A percentile compares a stretch with the other conserved stretches of the same genome.
phyloP scores from a whole-genome alignment of 2,888 invertebrate genomes.

The Drosophila cognata region DNA sequence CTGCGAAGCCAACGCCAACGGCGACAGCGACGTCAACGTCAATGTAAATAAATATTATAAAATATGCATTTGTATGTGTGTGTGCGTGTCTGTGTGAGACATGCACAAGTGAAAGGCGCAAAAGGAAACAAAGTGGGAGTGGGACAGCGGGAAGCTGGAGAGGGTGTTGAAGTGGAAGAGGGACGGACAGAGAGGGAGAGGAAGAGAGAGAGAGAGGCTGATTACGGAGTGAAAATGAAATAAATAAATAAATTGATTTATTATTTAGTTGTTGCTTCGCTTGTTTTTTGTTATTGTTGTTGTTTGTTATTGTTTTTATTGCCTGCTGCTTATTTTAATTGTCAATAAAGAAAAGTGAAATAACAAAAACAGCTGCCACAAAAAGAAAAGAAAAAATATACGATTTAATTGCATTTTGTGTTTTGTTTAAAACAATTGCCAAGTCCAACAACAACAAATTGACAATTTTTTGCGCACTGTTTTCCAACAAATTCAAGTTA shows the following conservation, averaged over 20 bases:
- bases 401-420: constrained; percentile 34
- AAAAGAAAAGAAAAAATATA: neutral
- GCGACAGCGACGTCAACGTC: constrained; percentile 45
- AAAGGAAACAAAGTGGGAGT: constrained; percentile 59
- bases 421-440: constrained; percentile 5
- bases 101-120: constrained; percentile 74
- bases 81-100: constrained; percentile 34
- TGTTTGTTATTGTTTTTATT: constrained; percentile 13
- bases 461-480: neutral
- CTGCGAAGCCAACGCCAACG: constrained; percentile 26
- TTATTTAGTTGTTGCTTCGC: constrained; percentile 46
- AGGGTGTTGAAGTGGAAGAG: neutral
- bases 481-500: neutral
- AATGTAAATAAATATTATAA: constrained; percentile 77
- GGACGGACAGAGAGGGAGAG: constrained; percentile 4
- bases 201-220: constrained; percentile 13
- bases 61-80: constrained; percentile 52
- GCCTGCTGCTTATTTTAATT: constrained; percentile 40
- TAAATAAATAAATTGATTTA: constrained; percentile 71
- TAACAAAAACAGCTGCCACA: constrained; percentile 32
- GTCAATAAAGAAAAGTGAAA: constrained; percentile 54
- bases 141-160: constrained; percentile 33
- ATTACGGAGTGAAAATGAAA: constrained; percentile 62
- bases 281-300: constrained; percentile 2
- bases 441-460: constrained; percentile 9